phyloP scores from a whole-genome alignment of 2,888 invertebrate genomes.

The Philereme transversata region DNA sequence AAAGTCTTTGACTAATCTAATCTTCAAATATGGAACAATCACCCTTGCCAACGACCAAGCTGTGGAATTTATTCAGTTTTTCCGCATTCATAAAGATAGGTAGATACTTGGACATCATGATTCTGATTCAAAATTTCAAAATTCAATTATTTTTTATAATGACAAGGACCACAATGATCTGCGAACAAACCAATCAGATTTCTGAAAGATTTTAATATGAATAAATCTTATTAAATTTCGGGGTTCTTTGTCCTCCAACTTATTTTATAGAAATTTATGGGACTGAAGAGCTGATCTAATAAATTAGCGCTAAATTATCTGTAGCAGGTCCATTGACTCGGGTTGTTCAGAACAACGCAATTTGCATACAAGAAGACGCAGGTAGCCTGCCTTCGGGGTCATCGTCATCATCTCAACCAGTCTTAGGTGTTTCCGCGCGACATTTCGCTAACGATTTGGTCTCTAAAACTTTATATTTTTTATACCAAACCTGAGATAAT shows the following conservation, averaged over 20 bases:
- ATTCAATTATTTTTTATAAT: too few relatives aligned
- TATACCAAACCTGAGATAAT: conserved; percentile 39
- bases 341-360: conserved; percentile 63
- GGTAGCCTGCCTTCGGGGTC: conserved; percentile 72
- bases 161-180: too few relatives aligned
- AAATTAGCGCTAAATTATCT: conserved; percentile 66
- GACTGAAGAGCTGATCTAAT: conserved; percentile 60
- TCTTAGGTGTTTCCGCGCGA: conserved; percentile 68
- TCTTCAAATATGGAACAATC: not conserved
- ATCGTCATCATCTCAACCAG: conserved; percentile 74
- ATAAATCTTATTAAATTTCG: too few relatives aligned
- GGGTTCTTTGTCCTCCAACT: not conserved
- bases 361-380: conserved; percentile 77
- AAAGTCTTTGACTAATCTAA: not conserved
- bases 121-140: too few relatives aligned
- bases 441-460: conserved; percentile 71
- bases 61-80: not conserved
- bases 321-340: conserved; percentile 68
- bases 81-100: not conserved
- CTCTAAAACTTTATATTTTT: conserved; percentile 52
- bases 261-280: conserved; percentile 40
- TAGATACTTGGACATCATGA: too few relatives aligned
- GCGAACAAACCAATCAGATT: too few relatives aligned
- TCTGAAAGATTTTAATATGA: not conserved
- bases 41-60: not conserved